phyloP scores from a whole-genome alignment of 1,140 invertebrate species.

The Heliconius hewitsoni region DNA sequence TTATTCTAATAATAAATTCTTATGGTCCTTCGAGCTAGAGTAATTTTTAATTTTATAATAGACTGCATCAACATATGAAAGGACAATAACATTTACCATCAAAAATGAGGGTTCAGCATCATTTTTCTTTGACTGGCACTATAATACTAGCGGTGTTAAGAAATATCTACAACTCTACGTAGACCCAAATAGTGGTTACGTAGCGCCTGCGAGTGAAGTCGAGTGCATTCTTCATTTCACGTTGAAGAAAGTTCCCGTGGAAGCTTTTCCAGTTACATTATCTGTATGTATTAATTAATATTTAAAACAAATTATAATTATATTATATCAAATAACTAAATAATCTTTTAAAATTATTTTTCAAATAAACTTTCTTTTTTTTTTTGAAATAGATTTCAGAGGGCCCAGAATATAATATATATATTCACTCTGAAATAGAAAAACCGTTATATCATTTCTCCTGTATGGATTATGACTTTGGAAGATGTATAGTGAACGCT shows the following conservation, averaged over 20 bases:
- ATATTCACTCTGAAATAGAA: constrained; percentile 65
- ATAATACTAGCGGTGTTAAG: constrained; percentile 55
- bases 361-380: not conserved
- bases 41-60: constrained; percentile 36
- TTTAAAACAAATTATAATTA: no score
- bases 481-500: constrained; percentile 70
- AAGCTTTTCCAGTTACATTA: constrained; percentile 64
- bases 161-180: constrained; percentile 63
- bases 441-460: constrained; percentile 68
- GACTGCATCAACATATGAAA: constrained; percentile 74
- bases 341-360: not conserved
- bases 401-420: constrained; percentile 66
- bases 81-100: constrained; percentile 66
- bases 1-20: no score
- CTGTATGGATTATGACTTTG: constrained; percentile 65
- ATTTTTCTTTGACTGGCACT: constrained; percentile 71
- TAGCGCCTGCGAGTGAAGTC: constrained; percentile 53
- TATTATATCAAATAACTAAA: no score
- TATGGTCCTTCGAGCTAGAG: not conserved
- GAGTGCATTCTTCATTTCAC: constrained; percentile 65
- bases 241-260: constrained; percentile 66
- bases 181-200: constrained; percentile 61
- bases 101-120: constrained; percentile 72
- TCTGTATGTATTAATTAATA: constrained; percentile 46
- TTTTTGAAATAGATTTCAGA: constrained; percentile 59